Conservation (phyloP, 2,888 invertebrate genomes). For the Esperia sulphurella region DNA sequence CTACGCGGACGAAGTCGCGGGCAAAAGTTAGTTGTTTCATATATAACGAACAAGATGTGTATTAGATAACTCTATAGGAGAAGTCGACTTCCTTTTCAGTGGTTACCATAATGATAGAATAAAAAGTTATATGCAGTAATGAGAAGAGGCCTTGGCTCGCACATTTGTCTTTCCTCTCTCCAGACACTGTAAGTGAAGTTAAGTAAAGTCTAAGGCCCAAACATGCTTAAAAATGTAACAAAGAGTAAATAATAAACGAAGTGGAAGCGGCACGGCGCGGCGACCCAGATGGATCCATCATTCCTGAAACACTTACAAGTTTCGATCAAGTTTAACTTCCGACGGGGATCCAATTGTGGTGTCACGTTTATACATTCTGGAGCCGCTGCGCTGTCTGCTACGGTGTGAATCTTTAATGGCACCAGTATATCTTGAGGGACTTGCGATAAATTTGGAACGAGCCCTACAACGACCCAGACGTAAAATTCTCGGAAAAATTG, state of each 20-base stretch:
- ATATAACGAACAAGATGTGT: too few species aligned
- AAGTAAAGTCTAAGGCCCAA: neutral
- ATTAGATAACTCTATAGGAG: too few species aligned
- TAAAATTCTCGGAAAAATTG: constrained; percentile 26
- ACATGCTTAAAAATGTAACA: constrained; percentile 3
- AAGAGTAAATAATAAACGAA: constrained; percentile 6
- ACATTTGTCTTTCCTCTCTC: too few species aligned
- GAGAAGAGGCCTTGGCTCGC: too few species aligned
- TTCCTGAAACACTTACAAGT: constrained; percentile 34
- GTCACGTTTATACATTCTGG: constrained; percentile 36
- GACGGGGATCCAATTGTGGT: constrained; percentile 37
- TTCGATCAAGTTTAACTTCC: constrained; percentile 41
- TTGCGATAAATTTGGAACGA: constrained; percentile 43
- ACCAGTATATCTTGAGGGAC: constrained; percentile 34
- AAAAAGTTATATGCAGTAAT: too few species aligned
- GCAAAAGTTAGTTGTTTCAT: too few species aligned
- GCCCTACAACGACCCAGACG: constrained; percentile 24
- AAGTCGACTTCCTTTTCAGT: too few species aligned
- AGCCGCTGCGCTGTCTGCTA: constrained; percentile 25
- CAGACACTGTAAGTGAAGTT: too few species aligned
- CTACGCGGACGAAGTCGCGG: too few species aligned
- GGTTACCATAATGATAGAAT: too few species aligned
- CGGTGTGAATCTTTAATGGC: constrained; percentile 54
- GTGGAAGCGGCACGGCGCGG: neutral
- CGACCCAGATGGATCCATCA: constrained; percentile 29